Evolutionary conservation across 2,888 invertebrate species (phyloP).

Genomic region (Idaea straminata): DNA sequence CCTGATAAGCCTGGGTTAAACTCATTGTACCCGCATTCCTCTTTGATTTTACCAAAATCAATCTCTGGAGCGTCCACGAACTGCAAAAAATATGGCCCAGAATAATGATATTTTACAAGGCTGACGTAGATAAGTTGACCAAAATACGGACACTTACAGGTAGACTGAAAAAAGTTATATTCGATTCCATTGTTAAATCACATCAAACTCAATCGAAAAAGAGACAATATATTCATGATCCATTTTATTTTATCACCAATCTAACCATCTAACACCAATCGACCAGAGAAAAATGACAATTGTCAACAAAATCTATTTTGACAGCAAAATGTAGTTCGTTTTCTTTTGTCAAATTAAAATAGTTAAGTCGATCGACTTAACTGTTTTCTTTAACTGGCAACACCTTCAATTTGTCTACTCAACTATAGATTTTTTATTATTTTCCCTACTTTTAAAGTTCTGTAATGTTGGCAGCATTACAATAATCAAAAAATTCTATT

Average conservation of each 20-base stretch:
- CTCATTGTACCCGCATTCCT: constrained; percentile 53
- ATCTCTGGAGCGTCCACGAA: constrained; percentile 63
- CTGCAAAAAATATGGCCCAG: constrained; percentile 35
- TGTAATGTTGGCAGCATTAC: neutral
- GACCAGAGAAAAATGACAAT: neutral
- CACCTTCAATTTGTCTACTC: neutral
- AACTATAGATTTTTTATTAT: neutral
- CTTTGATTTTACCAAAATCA: constrained; percentile 42
- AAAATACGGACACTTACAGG: constrained; percentile 50
- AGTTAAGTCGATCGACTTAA: neutral
- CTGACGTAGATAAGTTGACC: neutral
- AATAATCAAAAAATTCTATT: neutral
- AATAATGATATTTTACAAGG: neutral
- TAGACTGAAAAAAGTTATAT: constrained; percentile 62
- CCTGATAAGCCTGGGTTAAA: constrained; percentile 48
- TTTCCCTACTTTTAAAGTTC: too few relatives aligned
- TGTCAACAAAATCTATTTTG: neutral
- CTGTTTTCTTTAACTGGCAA: neutral
- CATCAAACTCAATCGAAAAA: neutral
- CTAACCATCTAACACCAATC: too few relatives aligned
- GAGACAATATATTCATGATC: neutral
- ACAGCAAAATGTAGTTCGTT: neutral
- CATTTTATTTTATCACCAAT: too few relatives aligned
- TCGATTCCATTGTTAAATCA: constrained; percentile 50
- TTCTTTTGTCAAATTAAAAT: neutral